Evolutionary conservation across 2,888 invertebrate species (phyloP).

Genomic region (Julus scanicus): DNA sequence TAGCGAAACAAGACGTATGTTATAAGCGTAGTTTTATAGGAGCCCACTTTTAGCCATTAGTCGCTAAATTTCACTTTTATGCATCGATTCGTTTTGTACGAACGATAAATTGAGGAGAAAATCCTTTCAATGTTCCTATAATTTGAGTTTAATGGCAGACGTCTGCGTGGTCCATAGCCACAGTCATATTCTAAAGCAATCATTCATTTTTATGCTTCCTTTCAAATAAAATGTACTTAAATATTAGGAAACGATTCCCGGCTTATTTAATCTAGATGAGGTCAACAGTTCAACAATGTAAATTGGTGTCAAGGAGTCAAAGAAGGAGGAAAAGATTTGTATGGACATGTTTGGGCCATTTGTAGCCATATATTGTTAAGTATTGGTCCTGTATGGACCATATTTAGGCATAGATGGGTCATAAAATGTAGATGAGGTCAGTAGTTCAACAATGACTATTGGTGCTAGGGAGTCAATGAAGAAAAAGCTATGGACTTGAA

Average conservation of each 20-base stretch:
- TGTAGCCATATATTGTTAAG: no score
- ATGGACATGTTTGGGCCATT: no score
- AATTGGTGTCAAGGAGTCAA: no score
- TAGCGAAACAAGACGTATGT: not conserved
- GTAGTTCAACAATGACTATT: no score
- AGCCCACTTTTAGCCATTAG: not conserved
- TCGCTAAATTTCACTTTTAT: not conserved
- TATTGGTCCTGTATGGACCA: no score
- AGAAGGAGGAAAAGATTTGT: no score
- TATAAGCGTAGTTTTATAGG: no score
- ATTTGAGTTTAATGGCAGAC: constrained; percentile 13
- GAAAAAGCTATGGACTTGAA: no score
- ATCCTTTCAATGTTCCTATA: constrained; percentile 33
- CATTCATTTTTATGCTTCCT: constrained; percentile 15
- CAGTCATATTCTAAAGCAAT: not conserved
- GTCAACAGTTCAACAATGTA: no score
- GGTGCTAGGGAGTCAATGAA: no score
- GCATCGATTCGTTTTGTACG: constrained; percentile 3
- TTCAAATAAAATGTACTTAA: not conserved
- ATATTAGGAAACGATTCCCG: not conserved
- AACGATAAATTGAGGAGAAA: constrained; percentile 15
- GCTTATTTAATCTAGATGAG: not conserved
- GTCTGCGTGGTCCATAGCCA: not conserved
- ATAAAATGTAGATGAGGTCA: no score
- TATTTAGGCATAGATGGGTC: no score